A percentile compares a stretch with the other conserved stretches of the same genome.
phyloP scores from a whole-genome alignment of 2,113 vertebrate genomes.

The Mus musculus region DNA sequence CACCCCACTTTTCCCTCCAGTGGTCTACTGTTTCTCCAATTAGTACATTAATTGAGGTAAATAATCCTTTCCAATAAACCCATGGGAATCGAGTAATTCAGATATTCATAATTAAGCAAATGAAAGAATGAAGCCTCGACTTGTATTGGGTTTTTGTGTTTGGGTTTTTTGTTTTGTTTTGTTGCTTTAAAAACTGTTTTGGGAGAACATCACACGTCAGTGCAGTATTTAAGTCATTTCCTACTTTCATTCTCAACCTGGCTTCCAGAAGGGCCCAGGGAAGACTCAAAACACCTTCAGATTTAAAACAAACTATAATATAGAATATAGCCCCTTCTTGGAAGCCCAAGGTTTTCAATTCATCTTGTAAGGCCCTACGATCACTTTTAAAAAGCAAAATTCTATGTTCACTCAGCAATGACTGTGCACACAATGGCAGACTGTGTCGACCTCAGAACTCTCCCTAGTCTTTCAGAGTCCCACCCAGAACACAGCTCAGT shows the following conservation, averaged over 20 bases:
- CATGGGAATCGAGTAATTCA: neutral
- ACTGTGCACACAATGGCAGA: neutral
- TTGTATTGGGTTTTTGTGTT: neutral
- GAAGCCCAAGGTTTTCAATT: neutral
- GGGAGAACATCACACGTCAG: neutral
- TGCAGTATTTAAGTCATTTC: neutral
- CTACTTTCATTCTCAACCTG: slow-evolving; percentile 11
- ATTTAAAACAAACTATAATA: neutral
- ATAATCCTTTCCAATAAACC: neutral
- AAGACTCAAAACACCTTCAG: neutral
- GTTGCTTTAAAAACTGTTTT: neutral
- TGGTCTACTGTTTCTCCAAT: neutral
- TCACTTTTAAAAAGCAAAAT: neutral
- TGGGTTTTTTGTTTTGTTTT: neutral
- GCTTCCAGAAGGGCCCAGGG: neutral
- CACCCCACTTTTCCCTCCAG: neutral
- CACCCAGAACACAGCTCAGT: neutral
- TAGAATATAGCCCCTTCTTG: neutral
- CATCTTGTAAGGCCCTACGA: neutral
- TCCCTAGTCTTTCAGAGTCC: neutral
- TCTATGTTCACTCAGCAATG: neutral
- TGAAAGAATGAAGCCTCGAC: neutral
- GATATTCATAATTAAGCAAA: neutral
- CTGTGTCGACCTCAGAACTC: neutral
- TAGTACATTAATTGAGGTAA: neutral